These are phyloP conservation scores for Coreius guichenoti DNA, from an alignment of 2,797 vertebrate species.

Conservation along the genomic window DNA sequence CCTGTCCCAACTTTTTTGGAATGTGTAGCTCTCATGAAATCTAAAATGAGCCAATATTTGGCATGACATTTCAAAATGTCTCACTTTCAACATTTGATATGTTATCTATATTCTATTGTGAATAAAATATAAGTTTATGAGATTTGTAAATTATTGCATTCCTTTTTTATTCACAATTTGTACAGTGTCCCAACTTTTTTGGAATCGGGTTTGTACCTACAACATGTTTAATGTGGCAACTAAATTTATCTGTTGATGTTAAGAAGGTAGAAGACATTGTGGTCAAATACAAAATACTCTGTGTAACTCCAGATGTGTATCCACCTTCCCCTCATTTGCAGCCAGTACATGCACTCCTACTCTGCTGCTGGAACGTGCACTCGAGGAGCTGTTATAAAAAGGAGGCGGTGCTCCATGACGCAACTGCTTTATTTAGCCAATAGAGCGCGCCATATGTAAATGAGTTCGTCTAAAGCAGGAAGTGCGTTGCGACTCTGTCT, in stretches of 20 bases:
- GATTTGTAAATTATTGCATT: too few species aligned
- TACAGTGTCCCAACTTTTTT: too few species aligned
- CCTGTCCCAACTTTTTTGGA: too few species aligned
- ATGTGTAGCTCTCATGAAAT: too few species aligned
- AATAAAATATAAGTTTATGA: too few species aligned
- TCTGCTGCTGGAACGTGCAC: background rate
- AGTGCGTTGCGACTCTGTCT: slow-evolving; percentile 27
- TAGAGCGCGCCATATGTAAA: slow-evolving; percentile 13
- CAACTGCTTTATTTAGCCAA: slow-evolving; percentile 3
- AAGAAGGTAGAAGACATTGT: background rate
- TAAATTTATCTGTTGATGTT: too few species aligned
- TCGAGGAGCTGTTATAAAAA: background rate
- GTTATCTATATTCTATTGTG: too few species aligned
- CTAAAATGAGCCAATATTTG: too few species aligned
- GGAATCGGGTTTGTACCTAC: too few species aligned
- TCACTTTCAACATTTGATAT: too few species aligned
- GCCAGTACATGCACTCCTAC: background rate
- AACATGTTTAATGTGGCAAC: background rate
- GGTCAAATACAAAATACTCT: background rate
- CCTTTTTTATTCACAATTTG: too few species aligned
- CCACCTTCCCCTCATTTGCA: background rate
- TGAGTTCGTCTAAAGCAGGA: slow-evolving; percentile 26
- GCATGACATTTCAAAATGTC: too few species aligned
- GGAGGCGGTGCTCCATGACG: background rate
- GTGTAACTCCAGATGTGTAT: background rate